Base-by-base conservation (phyloP, 2,113 vertebrate species). In the Dipodomys stephensi region DNA sequence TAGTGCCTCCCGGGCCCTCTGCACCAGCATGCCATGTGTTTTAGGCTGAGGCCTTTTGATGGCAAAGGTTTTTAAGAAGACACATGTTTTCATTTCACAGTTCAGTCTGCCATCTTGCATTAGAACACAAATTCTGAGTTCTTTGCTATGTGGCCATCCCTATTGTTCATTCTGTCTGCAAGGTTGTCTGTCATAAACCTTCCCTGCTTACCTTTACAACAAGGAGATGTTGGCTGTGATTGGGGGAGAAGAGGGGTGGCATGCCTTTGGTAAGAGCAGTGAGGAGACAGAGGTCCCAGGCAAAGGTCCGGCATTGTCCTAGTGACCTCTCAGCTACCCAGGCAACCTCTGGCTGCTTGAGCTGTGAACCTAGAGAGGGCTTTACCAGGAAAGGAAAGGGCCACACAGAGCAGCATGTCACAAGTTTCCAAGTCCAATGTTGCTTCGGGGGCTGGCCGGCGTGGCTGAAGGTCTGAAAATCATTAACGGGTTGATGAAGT, bases 371-470 rank as follows among this genome's bases (percentile, higher is more conserved):
- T 73, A 57, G 81, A 60, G 39, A 68, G 53, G 7, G 57, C 46
- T 77, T 89, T 28, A 25, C 90, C 0, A 0, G 46, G 88, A 30
- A 83, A 49, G 49, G 32, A 27, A 20, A 30, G 73, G 68, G 60
- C 83, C 7, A 23, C 88, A 64, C 83, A 28, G 44, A 39, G 8
- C 10, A 22, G 27, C 12, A 12, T 49, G 78, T 68, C 87, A 73
- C 87, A 64, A 78, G 72, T 96, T 91, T 93, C 96, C 77, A 90
- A 91, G 90, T 96, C 87, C 89, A 93, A 74, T 0, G 6, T 86
- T 86, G 90, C 93, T 91, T 82, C 32, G 18, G 77, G 86, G 93
- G 84, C 85, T 76, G 79, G 78, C 62, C 87, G 71, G 84, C 95
- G 27, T 69, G 32, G 32, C 62, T 44, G 62, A 49, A 60, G 92